phyloP scores from a whole-genome alignment of 2,888 invertebrate species.

The Archaeoteleia sp. region DNA sequence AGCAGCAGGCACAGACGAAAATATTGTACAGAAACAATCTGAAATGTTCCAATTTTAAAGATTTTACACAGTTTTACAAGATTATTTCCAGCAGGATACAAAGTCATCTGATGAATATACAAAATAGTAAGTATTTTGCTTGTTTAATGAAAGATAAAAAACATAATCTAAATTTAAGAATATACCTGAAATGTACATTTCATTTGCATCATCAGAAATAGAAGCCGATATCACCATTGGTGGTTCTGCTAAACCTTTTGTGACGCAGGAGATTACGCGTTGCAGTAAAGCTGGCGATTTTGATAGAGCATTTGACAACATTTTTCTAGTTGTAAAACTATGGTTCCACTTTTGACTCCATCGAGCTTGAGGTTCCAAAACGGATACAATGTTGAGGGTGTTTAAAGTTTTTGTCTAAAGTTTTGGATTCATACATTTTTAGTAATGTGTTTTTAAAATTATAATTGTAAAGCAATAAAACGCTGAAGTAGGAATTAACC shows the following conservation, averaged over 20 bases:
- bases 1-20: too few species aligned
- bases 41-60: too few species aligned
- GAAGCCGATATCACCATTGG: conserved; percentile 58
- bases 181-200: conserved; percentile 64
- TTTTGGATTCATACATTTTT: not conserved
- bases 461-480: too few species aligned
- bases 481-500: too few species aligned
- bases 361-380: conserved; percentile 68
- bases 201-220: conserved; percentile 64
- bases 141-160: too few species aligned
- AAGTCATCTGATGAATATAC: too few species aligned
- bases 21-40: too few species aligned
- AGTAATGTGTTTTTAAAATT: too few species aligned
- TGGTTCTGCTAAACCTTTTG: conserved; percentile 59
- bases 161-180: not conserved
- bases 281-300: conserved; percentile 66
- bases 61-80: too few species aligned
- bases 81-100: too few species aligned
- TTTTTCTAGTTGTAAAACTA: conserved; percentile 62
- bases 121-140: too few species aligned
- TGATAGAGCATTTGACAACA: conserved; percentile 60
- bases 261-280: conserved; percentile 56
- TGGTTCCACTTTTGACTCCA: conserved; percentile 71
- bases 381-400: conserved; percentile 64
- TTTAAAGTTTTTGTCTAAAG: conserved; percentile 61